phyloP scores from a whole-genome alignment of 2,113 vertebrate species.

The Etheostoma spectabile region DNA sequence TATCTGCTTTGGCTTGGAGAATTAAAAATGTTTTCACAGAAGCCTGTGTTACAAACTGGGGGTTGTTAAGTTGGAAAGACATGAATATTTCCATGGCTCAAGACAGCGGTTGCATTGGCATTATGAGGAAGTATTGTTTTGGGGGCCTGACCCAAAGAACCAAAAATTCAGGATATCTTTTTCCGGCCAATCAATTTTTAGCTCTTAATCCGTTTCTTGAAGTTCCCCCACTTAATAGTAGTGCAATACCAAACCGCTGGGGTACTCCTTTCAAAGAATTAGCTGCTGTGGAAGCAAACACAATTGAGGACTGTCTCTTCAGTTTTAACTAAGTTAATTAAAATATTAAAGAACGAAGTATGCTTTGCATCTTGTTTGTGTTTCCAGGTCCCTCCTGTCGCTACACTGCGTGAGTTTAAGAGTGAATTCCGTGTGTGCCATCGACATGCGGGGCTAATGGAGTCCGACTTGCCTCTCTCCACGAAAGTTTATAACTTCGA shows the following conservation, averaged over 20 bases:
- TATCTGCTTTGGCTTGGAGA: too few relatives aligned
- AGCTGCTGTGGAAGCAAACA: background rate
- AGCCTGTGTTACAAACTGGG: too few relatives aligned
- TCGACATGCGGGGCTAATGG: slow-evolving; percentile 96
- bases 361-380: slow-evolving; percentile 7
- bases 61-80: too few relatives aligned
- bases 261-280: background rate
- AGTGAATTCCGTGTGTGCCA: slow-evolving; percentile 95
- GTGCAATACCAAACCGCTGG: background rate
- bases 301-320: background rate
- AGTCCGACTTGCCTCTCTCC: slow-evolving; percentile 92
- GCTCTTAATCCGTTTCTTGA: background rate
- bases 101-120: too few relatives aligned
- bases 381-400: slow-evolving; percentile 96
- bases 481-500: slow-evolving; percentile 92
- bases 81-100: too few relatives aligned
- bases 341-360: background rate
- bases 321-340: background rate
- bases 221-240: background rate
- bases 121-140: too few relatives aligned
- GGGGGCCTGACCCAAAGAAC: too few relatives aligned
- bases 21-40: too few relatives aligned
- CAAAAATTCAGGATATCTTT: background rate
- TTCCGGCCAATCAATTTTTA: background rate
- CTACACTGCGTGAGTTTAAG: slow-evolving; percentile 96